phyloP scores from a whole-genome alignment of 2,888 invertebrate genomes.

The Helleia helle region DNA sequence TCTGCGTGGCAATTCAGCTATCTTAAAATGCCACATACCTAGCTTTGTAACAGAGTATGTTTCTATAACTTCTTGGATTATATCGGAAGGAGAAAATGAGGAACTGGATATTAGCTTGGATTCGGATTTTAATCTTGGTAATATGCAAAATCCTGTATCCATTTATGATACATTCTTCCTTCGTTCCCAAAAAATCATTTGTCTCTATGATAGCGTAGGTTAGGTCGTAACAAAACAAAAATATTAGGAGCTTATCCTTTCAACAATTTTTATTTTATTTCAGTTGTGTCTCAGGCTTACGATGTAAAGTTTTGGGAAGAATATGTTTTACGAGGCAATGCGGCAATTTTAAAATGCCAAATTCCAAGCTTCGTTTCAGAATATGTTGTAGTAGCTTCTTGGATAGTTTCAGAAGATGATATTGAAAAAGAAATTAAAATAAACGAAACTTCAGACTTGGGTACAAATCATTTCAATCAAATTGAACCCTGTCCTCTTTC shows the following conservation, averaged over 20 bases:
- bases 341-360: conserved; percentile 93
- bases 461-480: conserved; percentile 28
- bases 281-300: conserved; percentile 93
- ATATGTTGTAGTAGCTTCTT: conserved; percentile 88
- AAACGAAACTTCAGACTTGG: conserved; percentile 45
- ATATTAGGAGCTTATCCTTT: too few relatives aligned
- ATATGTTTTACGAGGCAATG: conserved; percentile 91
- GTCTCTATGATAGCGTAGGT: too few relatives aligned
- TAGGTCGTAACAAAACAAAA: too few relatives aligned
- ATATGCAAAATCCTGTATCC: conserved; percentile 2
- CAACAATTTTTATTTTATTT: conserved; percentile 43
- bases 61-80: conserved; percentile 88
- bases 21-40: conserved; percentile 94
- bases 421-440: conserved; percentile 56
- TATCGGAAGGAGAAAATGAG: conserved; percentile 76
- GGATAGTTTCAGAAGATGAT: conserved; percentile 85
- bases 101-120: conserved; percentile 65
- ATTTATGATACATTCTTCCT: background rate
- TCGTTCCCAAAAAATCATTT: too few relatives aligned
- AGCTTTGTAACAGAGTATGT: conserved; percentile 95
- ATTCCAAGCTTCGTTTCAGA: conserved; percentile 95
- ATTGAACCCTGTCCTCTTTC: background rate
- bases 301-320: conserved; percentile 94
- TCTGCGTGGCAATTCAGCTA: conserved; percentile 90
- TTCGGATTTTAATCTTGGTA: conserved; percentile 57